Evolutionary conservation across 2,888 invertebrate genomes (phyloP).

Genomic region (Platycheirus rosarum): DNA sequence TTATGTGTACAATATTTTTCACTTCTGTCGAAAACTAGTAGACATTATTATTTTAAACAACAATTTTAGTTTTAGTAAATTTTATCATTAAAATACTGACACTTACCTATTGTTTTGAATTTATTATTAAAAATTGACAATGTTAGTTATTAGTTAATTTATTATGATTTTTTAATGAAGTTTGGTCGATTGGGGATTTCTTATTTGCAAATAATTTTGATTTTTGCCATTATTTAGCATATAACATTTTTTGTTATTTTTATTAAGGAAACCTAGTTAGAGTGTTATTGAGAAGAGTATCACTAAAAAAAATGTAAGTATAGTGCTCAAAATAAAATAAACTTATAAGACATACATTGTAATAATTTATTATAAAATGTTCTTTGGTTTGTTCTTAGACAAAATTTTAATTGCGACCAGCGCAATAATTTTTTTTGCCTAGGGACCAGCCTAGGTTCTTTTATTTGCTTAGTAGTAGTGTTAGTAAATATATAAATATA

Average conservation of each 20-base stretch:
- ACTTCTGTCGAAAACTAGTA: slow-evolving; percentile 43
- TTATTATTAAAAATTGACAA: slow-evolving; percentile 64
- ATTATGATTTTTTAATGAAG: background rate
- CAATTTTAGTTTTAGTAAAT: slow-evolving; percentile 27
- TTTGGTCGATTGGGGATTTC: slow-evolving; percentile 20
- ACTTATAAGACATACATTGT: background rate
- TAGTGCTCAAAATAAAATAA: background rate
- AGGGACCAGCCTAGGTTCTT: slow-evolving; percentile 76
- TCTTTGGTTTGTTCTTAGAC: slow-evolving; percentile 13
- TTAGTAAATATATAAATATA: slow-evolving; percentile 51
- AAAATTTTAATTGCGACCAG: slow-evolving; percentile 51
- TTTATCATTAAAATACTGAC: slow-evolving; percentile 46
- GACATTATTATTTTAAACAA: slow-evolving; percentile 13
- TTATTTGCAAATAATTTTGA: slow-evolving; percentile 17
- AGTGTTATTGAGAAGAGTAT: background rate
- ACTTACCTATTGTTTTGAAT: slow-evolving; percentile 18
- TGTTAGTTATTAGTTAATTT: slow-evolving; percentile 33
- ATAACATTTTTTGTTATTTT: slow-evolving; percentile 9
- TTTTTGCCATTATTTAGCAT: background rate
- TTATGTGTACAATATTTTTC: background rate
- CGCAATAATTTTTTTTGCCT: slow-evolving; percentile 52
- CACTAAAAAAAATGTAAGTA: background rate
- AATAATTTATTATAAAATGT: background rate
- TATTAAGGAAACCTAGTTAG: slow-evolving; percentile 20
- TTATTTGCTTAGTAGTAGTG: slow-evolving; percentile 71